These are phyloP conservation scores for Nannoperca australis DNA, from an alignment of 2,797 vertebrate genomes.

Conservation along the genomic window DNA sequence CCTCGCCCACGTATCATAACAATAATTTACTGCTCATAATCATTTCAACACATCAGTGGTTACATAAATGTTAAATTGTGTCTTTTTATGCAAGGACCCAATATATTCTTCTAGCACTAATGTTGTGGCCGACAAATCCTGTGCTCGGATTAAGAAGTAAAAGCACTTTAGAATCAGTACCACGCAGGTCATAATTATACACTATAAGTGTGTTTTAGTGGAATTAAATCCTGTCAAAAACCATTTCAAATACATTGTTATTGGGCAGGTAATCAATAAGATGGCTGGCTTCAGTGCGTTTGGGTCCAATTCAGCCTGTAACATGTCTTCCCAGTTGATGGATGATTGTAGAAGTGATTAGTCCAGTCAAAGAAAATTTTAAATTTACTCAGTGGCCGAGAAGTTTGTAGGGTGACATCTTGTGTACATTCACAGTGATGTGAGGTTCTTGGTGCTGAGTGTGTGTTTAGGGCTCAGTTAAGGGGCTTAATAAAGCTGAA, in stretches of 20 bases:
- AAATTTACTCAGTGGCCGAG: neutral
- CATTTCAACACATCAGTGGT: neutral
- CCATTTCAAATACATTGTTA: neutral
- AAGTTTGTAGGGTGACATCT: conserved; percentile 12
- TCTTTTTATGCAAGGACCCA: no score
- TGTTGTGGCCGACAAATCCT: neutral
- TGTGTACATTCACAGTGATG: neutral
- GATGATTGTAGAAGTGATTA: neutral
- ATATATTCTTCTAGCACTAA: neutral
- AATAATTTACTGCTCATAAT: neutral
- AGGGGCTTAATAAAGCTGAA: conserved; percentile 40
- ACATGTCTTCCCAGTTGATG: neutral
- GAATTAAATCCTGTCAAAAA: neutral
- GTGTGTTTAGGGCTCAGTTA: conserved; percentile 10
- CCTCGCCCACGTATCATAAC: no score
- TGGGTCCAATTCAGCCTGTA: neutral
- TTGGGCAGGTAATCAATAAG: conserved; percentile 26
- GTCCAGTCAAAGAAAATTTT: neutral
- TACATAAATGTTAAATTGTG: neutral
- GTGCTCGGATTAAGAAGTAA: neutral
- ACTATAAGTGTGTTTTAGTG: neutral
- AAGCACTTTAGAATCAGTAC: neutral
- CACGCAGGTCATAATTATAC: neutral
- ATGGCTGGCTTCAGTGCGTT: neutral
- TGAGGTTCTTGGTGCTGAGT: conserved; percentile 8